Percentiles rank a stretch among this genome's conserved stretches.
Conservation (phyloP, 2,113 vertebrate genomes). For the Climacteris rufus region DNA sequence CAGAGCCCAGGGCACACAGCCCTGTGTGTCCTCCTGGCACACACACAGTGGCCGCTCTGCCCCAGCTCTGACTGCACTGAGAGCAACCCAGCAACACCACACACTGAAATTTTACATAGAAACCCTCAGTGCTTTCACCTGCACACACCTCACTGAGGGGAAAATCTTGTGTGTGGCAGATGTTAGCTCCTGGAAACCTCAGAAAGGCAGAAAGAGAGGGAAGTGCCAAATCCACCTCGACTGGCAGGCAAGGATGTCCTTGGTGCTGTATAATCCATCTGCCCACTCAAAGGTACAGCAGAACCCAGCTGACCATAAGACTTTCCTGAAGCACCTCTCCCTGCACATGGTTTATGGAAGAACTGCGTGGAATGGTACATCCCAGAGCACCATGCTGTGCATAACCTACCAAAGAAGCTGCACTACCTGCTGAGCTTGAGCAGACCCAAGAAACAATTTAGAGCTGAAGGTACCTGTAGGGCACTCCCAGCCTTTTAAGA, state of each 20-base stretch:
- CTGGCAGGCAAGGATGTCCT: not conserved
- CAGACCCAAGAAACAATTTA: not conserved
- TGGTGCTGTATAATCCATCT: not conserved
- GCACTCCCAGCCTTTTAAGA: not conserved
- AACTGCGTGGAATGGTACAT: not conserved
- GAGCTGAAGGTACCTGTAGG: not conserved
- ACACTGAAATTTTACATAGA: not conserved
- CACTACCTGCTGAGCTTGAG: not conserved
- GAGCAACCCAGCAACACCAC: not conserved
- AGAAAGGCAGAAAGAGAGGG: not conserved
- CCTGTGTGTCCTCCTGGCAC: not conserved
- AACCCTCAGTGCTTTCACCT: not conserved
- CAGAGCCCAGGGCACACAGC: rapidly evolving
- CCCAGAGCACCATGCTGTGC: not conserved
- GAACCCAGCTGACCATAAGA: not conserved
- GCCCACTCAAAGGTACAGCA: not conserved
- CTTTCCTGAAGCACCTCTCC: not conserved
- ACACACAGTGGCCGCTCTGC: not conserved
- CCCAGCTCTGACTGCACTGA: not conserved
- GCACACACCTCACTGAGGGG: not conserved
- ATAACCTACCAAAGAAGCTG: not conserved
- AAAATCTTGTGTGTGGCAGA: rapidly evolving
- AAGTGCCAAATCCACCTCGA: rapidly evolving
- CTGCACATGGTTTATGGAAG: not conserved
- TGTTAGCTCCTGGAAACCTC: not conserved